Base-by-base conservation (phyloP, 2,797 vertebrate species). In the Brachyrhaphis roseni region DNA sequence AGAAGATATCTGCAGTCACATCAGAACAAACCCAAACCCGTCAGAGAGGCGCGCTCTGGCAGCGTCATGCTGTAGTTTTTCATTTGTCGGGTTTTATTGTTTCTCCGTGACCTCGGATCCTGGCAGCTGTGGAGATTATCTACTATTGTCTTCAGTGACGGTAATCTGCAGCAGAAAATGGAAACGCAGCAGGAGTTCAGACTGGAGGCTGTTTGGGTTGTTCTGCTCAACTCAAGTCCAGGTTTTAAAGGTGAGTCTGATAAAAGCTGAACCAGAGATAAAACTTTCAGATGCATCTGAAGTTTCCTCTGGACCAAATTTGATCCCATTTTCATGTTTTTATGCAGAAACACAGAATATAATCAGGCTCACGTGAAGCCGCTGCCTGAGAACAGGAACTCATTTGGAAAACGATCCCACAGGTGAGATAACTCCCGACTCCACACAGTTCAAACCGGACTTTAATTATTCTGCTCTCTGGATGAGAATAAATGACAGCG, bases 291-390 rank as follows among this genome's bases (percentile, higher is more conserved):
- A 39, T 41, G 62, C 18, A 31, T 62, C 28, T 23, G 20, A 26
- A 12, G 64, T 23, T 68, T 68, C 28, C 8, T 66, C 16, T 11
- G 31, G 31, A 64, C 62, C 16, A 18, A 15, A 41, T 68, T 68
- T 41, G 20, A 41, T 26, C 36, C 4, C 11, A 43, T 41, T 43
- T 68, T 66, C 76, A 62, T 12, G 18, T 83, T 75, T 79, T 12
- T 8, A 26, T n/a, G 55, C 39, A 15, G 51, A 46, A 76, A 72
- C 15, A 28, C 57, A 76, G 73, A 74, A 91, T 12, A 13, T 76
- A 76, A 86, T 90, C 89, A 79, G 81, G 36, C 47, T 18, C 74
- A 71, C 46, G 34, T 62, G 74, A 78, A 73, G 76, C 75, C 28
- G 76, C 82, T 59, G 26, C 80, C 51, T 81, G 72, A 5, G 71